Evolutionary conservation across 2,888 invertebrate genomes (phyloP), one percentile per base, ranked within the genome.

Genomic region (Drosophila setosimentum): DNA sequence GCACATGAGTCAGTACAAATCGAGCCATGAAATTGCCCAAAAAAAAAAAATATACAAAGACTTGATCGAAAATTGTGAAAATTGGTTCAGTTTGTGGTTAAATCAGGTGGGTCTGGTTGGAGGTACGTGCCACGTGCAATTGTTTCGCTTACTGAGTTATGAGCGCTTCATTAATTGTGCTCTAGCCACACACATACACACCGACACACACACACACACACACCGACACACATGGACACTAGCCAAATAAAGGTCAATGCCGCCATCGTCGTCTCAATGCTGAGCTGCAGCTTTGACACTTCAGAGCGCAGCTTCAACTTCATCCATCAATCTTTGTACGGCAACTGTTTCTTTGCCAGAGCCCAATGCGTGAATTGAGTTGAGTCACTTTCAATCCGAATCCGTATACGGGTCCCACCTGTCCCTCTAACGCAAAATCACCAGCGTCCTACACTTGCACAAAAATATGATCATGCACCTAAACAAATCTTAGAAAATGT

Each of bases 201-300:
- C 16, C 27, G 5, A 24, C 0, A 7, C 2, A 18, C 6, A 13
- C 7, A 7, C 29, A 21, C 4, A 6, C 13, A 24, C 45, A 45
- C 49, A 6, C 13, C 16, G 24, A 45, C 49, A 49, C 10, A 49
- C 49, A 27, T 45, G 24, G 21, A 16, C 27, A 29, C 37, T 24
- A 45, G 45, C 45, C 24, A 53, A 86, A 86, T 88, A 86, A 86
- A 86, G 85, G 85, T 88, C 85, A 88, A 86, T 86, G 85, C 76
- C 84, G 42, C 55, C 69, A 37, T n/a, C 27, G 53, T 2, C 59
- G 55, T 6, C 61, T 71, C 68, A 68, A 78, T 76, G 76, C 61
- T 76, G 53, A n/a, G 57, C 57, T 54, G 63, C 71, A 65, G 73
- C 83, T 77, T 82, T 85, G 85, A 88, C 85, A 85, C 85, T 82